phyloP scores from a whole-genome alignment of 2,888 invertebrate species.

The Podotricha telesiphe region DNA sequence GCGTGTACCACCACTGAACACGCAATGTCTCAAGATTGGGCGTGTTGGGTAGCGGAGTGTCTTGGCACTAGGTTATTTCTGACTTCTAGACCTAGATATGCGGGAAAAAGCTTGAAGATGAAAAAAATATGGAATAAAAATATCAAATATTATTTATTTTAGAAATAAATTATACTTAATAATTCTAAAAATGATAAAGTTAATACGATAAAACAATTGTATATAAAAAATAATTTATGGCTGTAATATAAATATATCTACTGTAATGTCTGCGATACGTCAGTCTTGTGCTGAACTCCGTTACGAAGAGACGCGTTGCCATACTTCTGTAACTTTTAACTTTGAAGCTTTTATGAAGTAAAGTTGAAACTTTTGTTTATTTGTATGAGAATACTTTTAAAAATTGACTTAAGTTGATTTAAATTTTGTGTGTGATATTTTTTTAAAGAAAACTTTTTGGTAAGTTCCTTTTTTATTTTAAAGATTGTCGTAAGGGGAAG shows the following conservation, averaged over 20 bases:
- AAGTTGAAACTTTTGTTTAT: not conserved
- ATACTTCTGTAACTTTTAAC: not conserved
- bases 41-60: too few relatives aligned
- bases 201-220: slow-evolving; percentile 6
- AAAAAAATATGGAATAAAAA: too few relatives aligned
- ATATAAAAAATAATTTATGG: slow-evolving; percentile 36
- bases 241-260: slow-evolving; percentile 18
- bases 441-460: not conserved
- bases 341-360: slow-evolving; percentile 4
- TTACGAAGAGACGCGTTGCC: slow-evolving; percentile 28
- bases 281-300: slow-evolving; percentile 39
- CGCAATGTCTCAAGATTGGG: too few relatives aligned
- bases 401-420: not conserved
- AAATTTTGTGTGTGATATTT: slow-evolving; percentile 2
- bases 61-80: too few relatives aligned
- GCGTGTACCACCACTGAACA: too few relatives aligned
- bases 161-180: too few relatives aligned
- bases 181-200: not conserved
- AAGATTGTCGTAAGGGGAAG: not conserved
- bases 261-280: slow-evolving; percentile 17
- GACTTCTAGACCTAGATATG: too few relatives aligned
- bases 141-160: too few relatives aligned
- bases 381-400: not conserved
- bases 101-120: too few relatives aligned
- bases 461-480: slow-evolving; percentile 1